Base-by-base conservation (phyloP, 2,888 invertebrate genomes). In the Nowickia ferox region DNA sequence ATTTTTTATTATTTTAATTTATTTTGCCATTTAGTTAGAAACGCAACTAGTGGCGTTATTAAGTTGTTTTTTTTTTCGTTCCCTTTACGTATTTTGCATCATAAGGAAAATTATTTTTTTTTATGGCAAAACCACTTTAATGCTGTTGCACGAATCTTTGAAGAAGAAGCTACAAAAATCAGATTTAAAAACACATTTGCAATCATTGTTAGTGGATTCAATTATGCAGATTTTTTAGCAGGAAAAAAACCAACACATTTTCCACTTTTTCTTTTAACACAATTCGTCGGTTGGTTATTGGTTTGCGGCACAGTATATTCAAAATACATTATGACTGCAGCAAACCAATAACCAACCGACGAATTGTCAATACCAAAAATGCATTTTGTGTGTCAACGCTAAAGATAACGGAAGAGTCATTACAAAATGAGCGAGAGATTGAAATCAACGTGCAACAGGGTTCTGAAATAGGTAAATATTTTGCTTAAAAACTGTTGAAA, bases 171-270 rank as follows among this genome's bases (percentile, higher is more conserved):
- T n/a, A 72, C 65, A 40, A 17, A 46, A 44, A 55, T 57, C 6
- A 8, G n/a, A 80, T 61, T 42, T 55, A 48, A 44, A n/a, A n/a
- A 66, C 65, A 71, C 72, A 61, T 59, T 66, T 61, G 17, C 59
- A 66, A 65, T 77, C 51, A 71, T 77, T 71, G 42, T 71, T 69
- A 61, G 51, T 10, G 46, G 59, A 76, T 71, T 72, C 68, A 72
- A 77, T 81, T 77, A 77, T 77, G 75, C 57, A 77, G 68, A 84
- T 84, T 76, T 76, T 22, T 59, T 57, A 42, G 55, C 61, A 69
- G 46, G 15, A 46, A 55, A 42, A 38, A 30, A 75, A 9, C 10
- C 65, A 77, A 44, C 9, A 59, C 57, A 69, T 74, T 78, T 83
- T 46, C 61, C 51, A 59, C 53, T 65, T 84, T 84, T 77, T 61